Base-by-base conservation (phyloP, 2,888 invertebrate genomes). In the Pseudococcus jackbeardsleyi region DNA sequence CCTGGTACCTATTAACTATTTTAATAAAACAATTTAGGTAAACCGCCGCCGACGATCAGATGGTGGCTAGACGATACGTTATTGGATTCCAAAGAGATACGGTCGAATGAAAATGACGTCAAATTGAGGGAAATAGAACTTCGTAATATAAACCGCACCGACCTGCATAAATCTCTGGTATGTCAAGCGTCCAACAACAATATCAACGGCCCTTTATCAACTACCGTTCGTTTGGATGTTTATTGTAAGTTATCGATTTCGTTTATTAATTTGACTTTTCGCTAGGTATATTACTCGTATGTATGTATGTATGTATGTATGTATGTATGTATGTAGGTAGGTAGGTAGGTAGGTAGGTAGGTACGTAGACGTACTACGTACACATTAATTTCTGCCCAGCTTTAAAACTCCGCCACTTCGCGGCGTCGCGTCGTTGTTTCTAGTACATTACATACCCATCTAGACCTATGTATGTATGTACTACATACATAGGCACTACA, bases 1-100 rank as follows among this genome's bases (percentile, higher is more conserved):
- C 46, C 9, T 7, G 7, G 6, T 46, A 22, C 22, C 8, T 64
- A 19, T n/a, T n/a, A 33, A 19, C 7, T 22, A 64, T 64, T 64
- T 64, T 64, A 64, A 19, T 19, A 9, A 48, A 48, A 12, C 50
- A 85, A 85, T 90, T 39, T 92, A 96, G 96, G 96, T 90, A 94
- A 94, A 90, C 96, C 96, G 22, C 93, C 93, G 88, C 95, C 96
- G n/a, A 93, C 93, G 89, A 94, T 96, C 89, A 94, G 94, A 90
- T 96, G 96, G 96, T 95, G 95, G 94, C 93, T 95, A 90, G 95
- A 95, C 90, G 94, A 93, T 88, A 93, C 92, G 88, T 92, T 94
- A 79, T 91, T 95, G 84, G 94, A 94, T 90, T 93, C 94, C 8
- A 92, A 92, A 86, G 94, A 94, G 90, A 93, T 92, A 54, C 90